phyloP scores from a whole-genome alignment of 1,140 invertebrate genomes.

The Oryctes rhinoceros region DNA sequence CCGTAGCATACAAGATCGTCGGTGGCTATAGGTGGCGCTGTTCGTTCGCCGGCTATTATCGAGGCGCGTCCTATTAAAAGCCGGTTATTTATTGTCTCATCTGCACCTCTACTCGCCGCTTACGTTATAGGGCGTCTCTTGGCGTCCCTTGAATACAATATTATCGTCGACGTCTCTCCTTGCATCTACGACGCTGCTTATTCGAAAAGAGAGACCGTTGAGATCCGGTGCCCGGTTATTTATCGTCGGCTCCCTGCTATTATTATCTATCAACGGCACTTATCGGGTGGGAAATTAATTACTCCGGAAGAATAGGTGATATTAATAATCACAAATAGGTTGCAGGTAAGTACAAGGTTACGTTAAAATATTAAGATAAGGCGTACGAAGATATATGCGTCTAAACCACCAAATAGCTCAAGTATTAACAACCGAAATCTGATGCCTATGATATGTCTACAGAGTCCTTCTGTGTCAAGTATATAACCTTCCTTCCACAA shows the following conservation, averaged over 20 bases:
- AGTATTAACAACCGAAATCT: too few species aligned
- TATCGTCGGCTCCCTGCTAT: background rate
- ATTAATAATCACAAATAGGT: background rate
- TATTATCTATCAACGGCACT: background rate
- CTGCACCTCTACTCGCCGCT: conserved; percentile 18
- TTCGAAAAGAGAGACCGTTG: background rate
- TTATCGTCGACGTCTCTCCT: background rate
- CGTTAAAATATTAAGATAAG: background rate
- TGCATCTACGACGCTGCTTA: background rate
- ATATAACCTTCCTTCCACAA: too few species aligned
- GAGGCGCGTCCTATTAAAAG: conserved; percentile 29
- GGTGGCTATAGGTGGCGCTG: background rate
- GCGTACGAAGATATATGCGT: background rate
- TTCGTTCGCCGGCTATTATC: conserved; percentile 25
- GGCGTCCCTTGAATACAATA: background rate
- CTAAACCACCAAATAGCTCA: too few species aligned
- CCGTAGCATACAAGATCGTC: background rate
- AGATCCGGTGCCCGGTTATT: conserved; percentile 10
- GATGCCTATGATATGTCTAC: too few species aligned
- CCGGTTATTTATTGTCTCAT: conserved; percentile 36
- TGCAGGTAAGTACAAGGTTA: too few species aligned
- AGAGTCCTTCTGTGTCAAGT: too few species aligned
- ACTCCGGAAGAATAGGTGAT: background rate
- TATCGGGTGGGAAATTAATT: conserved; percentile 3
- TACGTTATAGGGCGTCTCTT: background rate